Conservation (phyloP, 2,888 invertebrate species). For the Lacanobia oleracea region DNA sequence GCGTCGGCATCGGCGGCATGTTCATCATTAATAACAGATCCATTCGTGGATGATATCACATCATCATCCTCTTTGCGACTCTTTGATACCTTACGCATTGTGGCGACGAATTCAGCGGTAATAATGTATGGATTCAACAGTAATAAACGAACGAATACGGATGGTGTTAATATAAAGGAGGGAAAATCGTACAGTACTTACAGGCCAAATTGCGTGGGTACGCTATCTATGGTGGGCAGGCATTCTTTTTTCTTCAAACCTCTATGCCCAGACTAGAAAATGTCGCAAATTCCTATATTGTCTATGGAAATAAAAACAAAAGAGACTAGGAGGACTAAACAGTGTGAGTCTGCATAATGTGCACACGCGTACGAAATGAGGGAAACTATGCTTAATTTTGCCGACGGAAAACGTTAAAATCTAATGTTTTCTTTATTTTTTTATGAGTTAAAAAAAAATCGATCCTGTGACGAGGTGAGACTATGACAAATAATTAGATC, state of each 20-base stretch:
- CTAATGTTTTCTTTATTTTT: too few relatives aligned
- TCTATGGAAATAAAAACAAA: conserved; percentile 2
- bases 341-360: too few relatives aligned
- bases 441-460: too few relatives aligned
- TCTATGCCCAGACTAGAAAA: conserved; percentile 32
- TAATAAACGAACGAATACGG: not conserved
- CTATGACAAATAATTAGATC: too few relatives aligned
- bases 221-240: conserved; percentile 10
- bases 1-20: conserved; percentile 66
- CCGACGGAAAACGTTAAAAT: too few relatives aligned
- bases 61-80: conserved; percentile 86
- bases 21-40: conserved; percentile 79
- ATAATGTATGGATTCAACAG: conserved; percentile 59
- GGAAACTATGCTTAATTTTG: too few relatives aligned
- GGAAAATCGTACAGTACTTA: conserved; percentile 58
- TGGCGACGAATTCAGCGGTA: conserved; percentile 67
- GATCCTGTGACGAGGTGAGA: too few relatives aligned
- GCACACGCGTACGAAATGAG: too few relatives aligned
- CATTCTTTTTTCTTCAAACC: conserved; percentile 27
- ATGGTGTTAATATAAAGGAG: conserved; percentile 58
- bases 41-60: conserved; percentile 86
- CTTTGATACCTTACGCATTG: conserved; percentile 87
- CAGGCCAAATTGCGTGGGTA: conserved; percentile 20
- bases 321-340: too few relatives aligned
- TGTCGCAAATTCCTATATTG: conserved; percentile 26